Base-by-base conservation (phyloP, 2,888 invertebrate genomes). In the Melipona beecheii region DNA sequence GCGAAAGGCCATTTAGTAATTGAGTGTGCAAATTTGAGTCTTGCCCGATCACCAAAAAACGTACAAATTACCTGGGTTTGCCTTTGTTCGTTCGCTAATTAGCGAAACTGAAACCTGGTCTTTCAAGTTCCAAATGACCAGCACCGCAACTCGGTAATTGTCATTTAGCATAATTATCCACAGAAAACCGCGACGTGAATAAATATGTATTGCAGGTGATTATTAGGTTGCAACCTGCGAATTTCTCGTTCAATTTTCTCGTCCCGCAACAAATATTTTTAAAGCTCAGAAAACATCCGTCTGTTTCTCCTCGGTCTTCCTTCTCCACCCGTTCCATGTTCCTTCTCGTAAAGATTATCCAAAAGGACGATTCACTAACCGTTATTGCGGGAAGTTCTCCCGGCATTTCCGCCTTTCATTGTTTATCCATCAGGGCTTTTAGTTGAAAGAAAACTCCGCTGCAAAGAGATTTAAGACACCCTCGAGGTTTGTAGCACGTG, bases 361-460 rank as follows among this genome's bases (percentile, higher is more conserved):
- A 49, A 56, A 56, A n/a, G 4, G n/a, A 58, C 5, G n/a, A 13
- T 2, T 2, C 2, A 4, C 5, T 56, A 15, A n/a, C 56, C n/a
- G 19, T 0, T 52, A 21, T 21, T 43, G n/a, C 31, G 43, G 4
- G 4, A 58, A 71, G 11, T 58, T 56, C 56, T 56, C 11, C 43
- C 43, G n/a, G n/a, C 65, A 15, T 50, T 75, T 19, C 15, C 19
- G 27, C 27, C 11, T 56, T 70, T 31, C 65, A 2, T 52, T 74
- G 13, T 31, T 43, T 31, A 21, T 68, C 54, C n/a, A n/a, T 62
- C 43, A 17, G 36, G 54, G n/a, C 56, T n/a, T 56, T 27, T 11
- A 43, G 19, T 36, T 6, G 17, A n/a, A 68, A 68, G 62, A 78
- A 62, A 78, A 62, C 69, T 54, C 3, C 15, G 36, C 36, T n/a